Evolutionary conservation across 2,888 invertebrate species (phyloP).

Genomic region (Drosophila diplacantha): DNA sequence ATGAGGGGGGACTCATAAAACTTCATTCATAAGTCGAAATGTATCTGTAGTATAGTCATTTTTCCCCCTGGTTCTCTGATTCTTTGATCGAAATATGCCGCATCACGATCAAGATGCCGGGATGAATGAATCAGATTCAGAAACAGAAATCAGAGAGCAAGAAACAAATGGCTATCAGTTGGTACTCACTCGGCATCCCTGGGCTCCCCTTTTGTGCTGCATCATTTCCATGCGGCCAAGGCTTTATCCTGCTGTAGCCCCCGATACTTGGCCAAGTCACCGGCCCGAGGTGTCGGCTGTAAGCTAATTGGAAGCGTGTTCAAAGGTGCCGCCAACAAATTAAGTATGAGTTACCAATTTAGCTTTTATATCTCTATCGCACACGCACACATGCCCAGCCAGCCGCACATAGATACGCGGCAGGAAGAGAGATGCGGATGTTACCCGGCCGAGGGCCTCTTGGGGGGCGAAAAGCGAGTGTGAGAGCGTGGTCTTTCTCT

Average conservation of each 20-base stretch:
- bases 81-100: constrained; percentile 50
- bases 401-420: constrained; percentile 28
- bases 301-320: constrained; percentile 78
- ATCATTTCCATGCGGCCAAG: constrained; percentile 60
- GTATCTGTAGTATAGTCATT: constrained; percentile 6
- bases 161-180: constrained; percentile 60
- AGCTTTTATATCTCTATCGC: constrained; percentile 76
- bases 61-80: constrained; percentile 8
- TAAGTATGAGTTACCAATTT: constrained; percentile 77
- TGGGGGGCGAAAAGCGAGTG: constrained; percentile 40
- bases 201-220: constrained; percentile 50
- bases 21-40: constrained; percentile 59
- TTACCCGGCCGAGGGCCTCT: constrained; percentile 39
- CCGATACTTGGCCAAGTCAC: constrained; percentile 35
- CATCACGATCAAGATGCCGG: constrained; percentile 49
- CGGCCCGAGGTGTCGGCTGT: constrained; percentile 78
- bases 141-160: constrained; percentile 38
- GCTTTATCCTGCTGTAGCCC: constrained; percentile 59
- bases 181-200: constrained; percentile 8
- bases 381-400: constrained; percentile 45
- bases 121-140: constrained; percentile 50
- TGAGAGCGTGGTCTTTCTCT: constrained; percentile 15
- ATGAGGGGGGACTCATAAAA: constrained; percentile 34
- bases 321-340: constrained; percentile 78
- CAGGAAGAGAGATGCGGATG: constrained; percentile 50